Conservation (phyloP, 2,888 invertebrate genomes). For the Helleia helle region DNA sequence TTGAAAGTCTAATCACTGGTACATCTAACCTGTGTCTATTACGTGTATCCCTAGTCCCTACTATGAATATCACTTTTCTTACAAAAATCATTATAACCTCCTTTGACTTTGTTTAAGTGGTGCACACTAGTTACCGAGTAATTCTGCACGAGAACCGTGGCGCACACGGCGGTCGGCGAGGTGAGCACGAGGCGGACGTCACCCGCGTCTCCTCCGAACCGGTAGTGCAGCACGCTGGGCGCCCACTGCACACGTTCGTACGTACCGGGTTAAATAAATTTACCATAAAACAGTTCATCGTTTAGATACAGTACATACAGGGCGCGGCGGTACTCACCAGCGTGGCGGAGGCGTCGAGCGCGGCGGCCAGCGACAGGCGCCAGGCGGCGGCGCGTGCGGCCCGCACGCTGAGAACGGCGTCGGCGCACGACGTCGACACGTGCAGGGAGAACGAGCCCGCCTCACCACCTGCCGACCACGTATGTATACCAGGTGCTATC, state of each 20-base stretch:
- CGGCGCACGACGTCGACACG: conserved; percentile 44
- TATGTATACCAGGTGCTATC: too few relatives aligned
- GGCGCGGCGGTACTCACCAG: conserved; percentile 24
- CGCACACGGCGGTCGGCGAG: conserved; percentile 48
- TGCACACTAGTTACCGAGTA: conserved; percentile 32
- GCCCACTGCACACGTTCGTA: conserved; percentile 35
- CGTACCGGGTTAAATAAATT: too few relatives aligned
- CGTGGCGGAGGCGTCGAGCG: conserved; percentile 24
- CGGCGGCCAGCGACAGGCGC: conserved; percentile 28
- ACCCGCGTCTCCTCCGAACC: conserved; percentile 33
- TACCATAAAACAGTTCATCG: too few relatives aligned
- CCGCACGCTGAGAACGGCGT: conserved; percentile 26
- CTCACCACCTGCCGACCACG: conserved; percentile 15
- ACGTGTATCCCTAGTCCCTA: too few relatives aligned
- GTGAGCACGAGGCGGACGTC: conserved; percentile 44
- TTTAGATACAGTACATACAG: too few relatives aligned
- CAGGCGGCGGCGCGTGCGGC: conserved; percentile 34
- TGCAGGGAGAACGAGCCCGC: conserved; percentile 42
- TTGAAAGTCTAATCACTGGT: too few relatives aligned
- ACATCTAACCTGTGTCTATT: too few relatives aligned
- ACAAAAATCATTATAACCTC: too few relatives aligned
- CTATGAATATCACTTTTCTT: too few relatives aligned
- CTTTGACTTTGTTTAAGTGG: too few relatives aligned
- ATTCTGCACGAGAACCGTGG: conserved; percentile 47
- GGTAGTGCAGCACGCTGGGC: conserved; percentile 41